These are phyloP conservation scores for Megaustenia siamemsis DNA, from an alignment of 2,888 invertebrate genomes.

Conservation along the genomic window DNA sequence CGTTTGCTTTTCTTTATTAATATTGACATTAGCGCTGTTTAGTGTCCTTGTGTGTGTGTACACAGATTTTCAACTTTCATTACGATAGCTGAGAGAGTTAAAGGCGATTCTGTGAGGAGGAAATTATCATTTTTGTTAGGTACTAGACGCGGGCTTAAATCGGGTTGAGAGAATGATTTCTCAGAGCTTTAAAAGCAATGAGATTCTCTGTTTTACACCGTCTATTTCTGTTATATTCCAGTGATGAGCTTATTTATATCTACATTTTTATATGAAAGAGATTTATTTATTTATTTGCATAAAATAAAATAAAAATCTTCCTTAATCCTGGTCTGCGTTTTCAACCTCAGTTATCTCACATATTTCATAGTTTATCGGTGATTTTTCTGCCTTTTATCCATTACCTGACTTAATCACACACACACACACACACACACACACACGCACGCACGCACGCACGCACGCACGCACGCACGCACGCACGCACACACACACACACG, in stretches of 20 bases:
- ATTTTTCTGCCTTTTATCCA: neutral
- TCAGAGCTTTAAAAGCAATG: neutral
- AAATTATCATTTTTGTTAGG: conserved; percentile 24
- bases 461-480: neutral
- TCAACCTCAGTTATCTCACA: too few relatives aligned
- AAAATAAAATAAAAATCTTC: too few relatives aligned
- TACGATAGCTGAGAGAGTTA: conserved; percentile 21
- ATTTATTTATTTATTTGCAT: too few relatives aligned
- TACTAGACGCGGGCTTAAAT: neutral
- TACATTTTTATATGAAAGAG: too few relatives aligned
- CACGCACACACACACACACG: neutral
- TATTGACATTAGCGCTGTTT: conserved; percentile 42
- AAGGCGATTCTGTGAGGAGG: conserved; percentile 21
- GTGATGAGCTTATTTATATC: too few relatives aligned
- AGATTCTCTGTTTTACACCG: neutral
- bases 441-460: neutral
- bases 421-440: neutral
- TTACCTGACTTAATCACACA: neutral
- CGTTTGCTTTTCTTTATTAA: conserved; percentile 45
- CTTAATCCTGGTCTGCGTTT: too few relatives aligned
- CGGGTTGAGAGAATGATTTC: neutral
- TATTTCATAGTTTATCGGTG: too few relatives aligned
- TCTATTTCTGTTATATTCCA: neutral
- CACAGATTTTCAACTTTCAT: conserved; percentile 40
- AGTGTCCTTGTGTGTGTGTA: conserved; percentile 38